These are phyloP conservation scores for Dufourea novaeangliae DNA, from an alignment of 1,140 invertebrate genomes.

Conservation along the genomic window DNA sequence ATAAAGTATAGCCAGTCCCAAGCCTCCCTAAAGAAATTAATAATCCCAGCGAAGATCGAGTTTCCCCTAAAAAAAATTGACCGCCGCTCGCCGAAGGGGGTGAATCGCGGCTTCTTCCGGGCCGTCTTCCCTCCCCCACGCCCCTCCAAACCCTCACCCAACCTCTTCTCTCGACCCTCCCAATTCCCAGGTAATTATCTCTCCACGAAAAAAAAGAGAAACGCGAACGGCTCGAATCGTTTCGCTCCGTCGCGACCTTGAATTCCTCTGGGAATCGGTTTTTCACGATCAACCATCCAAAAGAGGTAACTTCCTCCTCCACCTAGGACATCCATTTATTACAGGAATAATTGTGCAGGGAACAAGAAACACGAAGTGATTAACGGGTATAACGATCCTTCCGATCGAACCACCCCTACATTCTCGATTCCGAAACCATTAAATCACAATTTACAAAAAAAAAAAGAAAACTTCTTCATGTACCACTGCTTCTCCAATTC, in stretches of 20 bases:
- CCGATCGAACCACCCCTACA: too few relatives aligned
- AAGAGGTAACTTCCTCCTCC: too few relatives aligned
- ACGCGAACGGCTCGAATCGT: background rate
- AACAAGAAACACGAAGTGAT: too few relatives aligned
- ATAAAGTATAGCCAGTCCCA: too few relatives aligned
- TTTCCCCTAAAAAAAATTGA: background rate
- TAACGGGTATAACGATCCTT: too few relatives aligned
- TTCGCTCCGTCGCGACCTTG: background rate
- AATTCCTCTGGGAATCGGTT: background rate
- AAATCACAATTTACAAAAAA: too few relatives aligned
- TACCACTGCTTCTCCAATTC: background rate
- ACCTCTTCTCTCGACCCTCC: background rate
- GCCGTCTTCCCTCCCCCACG: background rate
- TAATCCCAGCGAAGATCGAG: background rate
- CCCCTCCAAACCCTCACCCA: background rate
- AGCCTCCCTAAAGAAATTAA: background rate
- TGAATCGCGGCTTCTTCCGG: background rate
- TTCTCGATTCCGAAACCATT: too few relatives aligned
- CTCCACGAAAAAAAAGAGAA: background rate
- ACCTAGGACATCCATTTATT: too few relatives aligned
- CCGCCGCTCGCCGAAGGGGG: background rate
- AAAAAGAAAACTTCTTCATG: too few relatives aligned
- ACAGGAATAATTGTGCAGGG: too few relatives aligned
- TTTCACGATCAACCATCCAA: too few relatives aligned
- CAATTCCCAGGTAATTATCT: constrained; percentile 1